Evolutionary conservation across 2,113 vertebrate genomes (phyloP).

Genomic region (Elephantulus edwardii): DNA sequence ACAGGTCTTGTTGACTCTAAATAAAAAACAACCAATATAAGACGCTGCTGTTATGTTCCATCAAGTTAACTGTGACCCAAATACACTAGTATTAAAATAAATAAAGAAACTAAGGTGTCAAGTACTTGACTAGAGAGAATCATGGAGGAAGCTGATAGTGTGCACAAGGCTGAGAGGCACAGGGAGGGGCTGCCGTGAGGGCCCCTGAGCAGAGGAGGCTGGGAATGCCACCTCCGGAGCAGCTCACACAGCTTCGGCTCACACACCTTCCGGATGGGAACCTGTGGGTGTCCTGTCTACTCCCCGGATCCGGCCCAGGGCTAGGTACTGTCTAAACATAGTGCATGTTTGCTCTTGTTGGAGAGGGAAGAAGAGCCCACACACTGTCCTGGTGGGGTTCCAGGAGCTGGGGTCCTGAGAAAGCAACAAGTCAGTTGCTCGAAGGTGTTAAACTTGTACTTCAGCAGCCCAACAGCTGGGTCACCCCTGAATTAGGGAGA

Average conservation of each 20-base stretch:
- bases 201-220: not conserved
- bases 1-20: too few species aligned
- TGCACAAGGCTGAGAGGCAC: not conserved
- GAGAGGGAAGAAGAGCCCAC: not conserved
- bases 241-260: too few species aligned
- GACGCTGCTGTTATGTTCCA: too few species aligned
- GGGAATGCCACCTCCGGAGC: not conserved
- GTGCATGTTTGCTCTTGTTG: not conserved
- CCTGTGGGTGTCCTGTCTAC: not conserved
- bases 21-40: too few species aligned
- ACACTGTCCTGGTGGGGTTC: conserved; percentile 20
- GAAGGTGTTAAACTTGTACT: not conserved
- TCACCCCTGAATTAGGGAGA: not conserved
- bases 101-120: not conserved
- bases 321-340: not conserved
- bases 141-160: not conserved
- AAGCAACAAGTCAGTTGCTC: not conserved
- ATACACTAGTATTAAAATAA: too few species aligned
- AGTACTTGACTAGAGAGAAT: not conserved
- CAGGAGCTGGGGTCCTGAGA: not conserved
- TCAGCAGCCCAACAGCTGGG: not conserved
- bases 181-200: not conserved
- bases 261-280: not conserved
- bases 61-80: too few species aligned
- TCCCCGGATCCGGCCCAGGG: not conserved